A percentile compares a stretch with the other conserved stretches of the same genome.
Conservation (phyloP, 2,113 vertebrate species). For the Oostethus manadensis region DNA sequence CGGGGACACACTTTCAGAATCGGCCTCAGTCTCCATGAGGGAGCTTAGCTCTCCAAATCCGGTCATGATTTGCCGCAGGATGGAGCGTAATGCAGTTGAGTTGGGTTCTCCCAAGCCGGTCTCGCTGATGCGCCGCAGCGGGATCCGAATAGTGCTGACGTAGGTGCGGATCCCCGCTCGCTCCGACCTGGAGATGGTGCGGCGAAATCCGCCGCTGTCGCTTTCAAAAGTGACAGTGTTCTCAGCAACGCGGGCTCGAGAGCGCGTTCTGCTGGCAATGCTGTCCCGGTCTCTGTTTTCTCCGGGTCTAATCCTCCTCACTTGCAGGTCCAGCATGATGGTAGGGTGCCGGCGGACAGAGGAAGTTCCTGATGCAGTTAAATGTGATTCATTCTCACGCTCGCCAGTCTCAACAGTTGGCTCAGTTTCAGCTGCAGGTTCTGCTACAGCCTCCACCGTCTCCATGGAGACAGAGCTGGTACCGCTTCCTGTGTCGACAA, state of each 20-base stretch:
- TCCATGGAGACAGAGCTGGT: conserved; percentile 60
- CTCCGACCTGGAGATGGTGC: conserved; percentile 85
- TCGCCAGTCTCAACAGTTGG: conserved; percentile 67
- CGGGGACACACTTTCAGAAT: conserved; percentile 70
- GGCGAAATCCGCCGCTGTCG: conserved; percentile 84
- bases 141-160: conserved; percentile 88
- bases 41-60: conserved; percentile 91
- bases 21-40: conserved; percentile 87
- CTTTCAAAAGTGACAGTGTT: conserved; percentile 89
- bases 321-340: conserved; percentile 90
- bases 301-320: conserved; percentile 85
- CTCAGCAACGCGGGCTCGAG: conserved; percentile 81
- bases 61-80: conserved; percentile 91
- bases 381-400: conserved; percentile 72
- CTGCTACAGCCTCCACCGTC: conserved; percentile 51
- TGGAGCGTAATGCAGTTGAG: conserved; percentile 83
- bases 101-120: conserved; percentile 85
- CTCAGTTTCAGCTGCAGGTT: conserved; percentile 56
- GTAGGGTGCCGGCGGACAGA: conserved; percentile 80
- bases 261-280: conserved; percentile 88
- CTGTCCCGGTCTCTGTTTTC: conserved; percentile 87
- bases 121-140: conserved; percentile 84
- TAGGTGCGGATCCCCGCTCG: conserved; percentile 87
- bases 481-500: conserved; percentile 41
- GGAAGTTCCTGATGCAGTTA: conserved; percentile 59